Conservation (phyloP, 2,113 vertebrate genomes). For the Callorhinus ursinus region DNA sequence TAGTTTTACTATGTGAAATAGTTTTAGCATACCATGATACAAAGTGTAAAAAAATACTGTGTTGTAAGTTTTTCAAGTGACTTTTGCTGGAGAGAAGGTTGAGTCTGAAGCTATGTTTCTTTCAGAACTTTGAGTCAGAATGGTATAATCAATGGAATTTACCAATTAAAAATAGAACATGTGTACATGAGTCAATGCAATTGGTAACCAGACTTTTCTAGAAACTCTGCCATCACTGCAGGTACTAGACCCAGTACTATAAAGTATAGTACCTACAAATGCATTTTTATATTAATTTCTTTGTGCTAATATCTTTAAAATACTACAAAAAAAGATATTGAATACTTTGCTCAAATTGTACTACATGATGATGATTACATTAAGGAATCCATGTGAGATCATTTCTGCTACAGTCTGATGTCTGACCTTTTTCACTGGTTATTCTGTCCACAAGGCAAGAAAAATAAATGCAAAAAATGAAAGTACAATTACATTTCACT, state of each 20-base stretch:
- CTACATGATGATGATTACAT: background rate
- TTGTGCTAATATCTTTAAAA: background rate
- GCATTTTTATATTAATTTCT: background rate
- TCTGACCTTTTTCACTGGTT: background rate
- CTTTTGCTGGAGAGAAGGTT: background rate
- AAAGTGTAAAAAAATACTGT: background rate
- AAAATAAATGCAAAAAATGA: background rate
- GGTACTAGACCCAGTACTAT: background rate
- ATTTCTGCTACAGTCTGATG: background rate
- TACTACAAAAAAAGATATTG: background rate
- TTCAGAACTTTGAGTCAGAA: constrained; percentile 1
- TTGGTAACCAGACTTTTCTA: background rate
- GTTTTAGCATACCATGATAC: background rate
- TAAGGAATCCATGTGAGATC: background rate
- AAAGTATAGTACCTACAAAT: background rate
- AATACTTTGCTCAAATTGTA: background rate
- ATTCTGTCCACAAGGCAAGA: background rate
- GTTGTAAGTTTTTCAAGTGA: background rate
- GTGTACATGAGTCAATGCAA: background rate
- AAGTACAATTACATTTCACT: background rate
- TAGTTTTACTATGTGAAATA: background rate
- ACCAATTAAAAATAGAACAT: background rate
- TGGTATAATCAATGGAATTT: background rate
- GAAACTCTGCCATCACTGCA: background rate
- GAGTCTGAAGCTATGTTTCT: background rate